Evolutionary conservation across 2,888 invertebrate species (phyloP).

Genomic region (Taphrorychus bicolor): DNA sequence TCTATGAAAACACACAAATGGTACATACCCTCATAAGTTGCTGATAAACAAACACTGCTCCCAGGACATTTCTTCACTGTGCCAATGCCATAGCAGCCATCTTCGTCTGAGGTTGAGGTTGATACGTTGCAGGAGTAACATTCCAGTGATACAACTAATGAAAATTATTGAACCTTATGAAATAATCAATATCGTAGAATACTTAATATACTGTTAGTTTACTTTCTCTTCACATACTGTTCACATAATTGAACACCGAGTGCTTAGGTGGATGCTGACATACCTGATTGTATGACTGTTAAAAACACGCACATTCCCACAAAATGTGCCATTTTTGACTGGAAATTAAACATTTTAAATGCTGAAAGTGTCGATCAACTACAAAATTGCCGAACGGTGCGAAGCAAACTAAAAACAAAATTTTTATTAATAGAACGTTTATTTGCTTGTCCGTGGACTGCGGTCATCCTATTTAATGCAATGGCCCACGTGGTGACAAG

Average conservation of each 20-base stretch:
- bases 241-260: background rate
- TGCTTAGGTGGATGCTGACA: background rate
- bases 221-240: too few species aligned
- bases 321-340: background rate
- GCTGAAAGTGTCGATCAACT: background rate
- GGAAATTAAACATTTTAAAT: background rate
- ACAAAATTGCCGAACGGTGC: background rate
- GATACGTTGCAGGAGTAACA: conserved; percentile 31
- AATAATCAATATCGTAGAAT: too few species aligned
- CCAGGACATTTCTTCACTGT: conserved; percentile 14
- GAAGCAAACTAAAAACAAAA: background rate
- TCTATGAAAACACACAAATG: too few species aligned
- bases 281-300: background rate
- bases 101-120: conserved; percentile 12
- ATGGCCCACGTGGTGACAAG: background rate
- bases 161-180: too few species aligned
- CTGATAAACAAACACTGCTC: conserved; percentile 31
- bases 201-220: too few species aligned
- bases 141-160: background rate
- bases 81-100: conserved; percentile 23
- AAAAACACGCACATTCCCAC: background rate
- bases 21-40: conserved; percentile 24
- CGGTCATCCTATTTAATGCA: background rate
- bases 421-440: background rate
- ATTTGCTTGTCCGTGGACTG: background rate